phyloP scores from a whole-genome alignment of 2,797 vertebrate species.

The Prunella strophiata region DNA sequence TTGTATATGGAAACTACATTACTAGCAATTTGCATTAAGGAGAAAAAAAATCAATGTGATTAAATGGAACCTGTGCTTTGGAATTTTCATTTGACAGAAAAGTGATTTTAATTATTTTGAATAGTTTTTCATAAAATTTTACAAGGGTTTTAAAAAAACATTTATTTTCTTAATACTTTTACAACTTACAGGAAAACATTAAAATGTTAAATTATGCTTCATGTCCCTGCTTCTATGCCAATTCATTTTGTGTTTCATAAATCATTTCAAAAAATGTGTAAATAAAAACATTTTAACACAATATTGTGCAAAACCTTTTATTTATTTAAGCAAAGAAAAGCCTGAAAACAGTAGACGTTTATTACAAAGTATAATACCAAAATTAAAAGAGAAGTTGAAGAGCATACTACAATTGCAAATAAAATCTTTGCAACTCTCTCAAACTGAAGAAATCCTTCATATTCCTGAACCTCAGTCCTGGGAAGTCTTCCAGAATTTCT shows the following conservation, averaged over 20 bases:
- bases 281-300: not conserved
- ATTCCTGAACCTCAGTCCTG: not conserved
- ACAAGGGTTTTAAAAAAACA: not conserved
- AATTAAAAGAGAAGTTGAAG: not conserved
- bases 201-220: not conserved
- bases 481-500: not conserved
- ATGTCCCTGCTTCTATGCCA: not conserved
- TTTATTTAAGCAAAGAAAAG: not conserved
- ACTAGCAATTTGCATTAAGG: not conserved
- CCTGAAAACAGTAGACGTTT: not conserved
- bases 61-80: not conserved
- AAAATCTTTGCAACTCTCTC: not conserved
- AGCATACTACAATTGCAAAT: not conserved
- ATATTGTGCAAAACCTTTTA: not conserved
- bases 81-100: not conserved
- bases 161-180: not conserved
- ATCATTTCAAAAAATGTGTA: not conserved
- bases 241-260: not conserved
- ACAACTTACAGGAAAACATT: not conserved
- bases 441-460: not conserved
- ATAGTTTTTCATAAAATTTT: not conserved
- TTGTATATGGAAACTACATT: not conserved
- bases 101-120: not conserved
- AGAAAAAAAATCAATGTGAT: not conserved
- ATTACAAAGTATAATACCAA: not conserved